phyloP scores from a whole-genome alignment of 1,140 invertebrate species.

The Drosophila kohkoa region DNA sequence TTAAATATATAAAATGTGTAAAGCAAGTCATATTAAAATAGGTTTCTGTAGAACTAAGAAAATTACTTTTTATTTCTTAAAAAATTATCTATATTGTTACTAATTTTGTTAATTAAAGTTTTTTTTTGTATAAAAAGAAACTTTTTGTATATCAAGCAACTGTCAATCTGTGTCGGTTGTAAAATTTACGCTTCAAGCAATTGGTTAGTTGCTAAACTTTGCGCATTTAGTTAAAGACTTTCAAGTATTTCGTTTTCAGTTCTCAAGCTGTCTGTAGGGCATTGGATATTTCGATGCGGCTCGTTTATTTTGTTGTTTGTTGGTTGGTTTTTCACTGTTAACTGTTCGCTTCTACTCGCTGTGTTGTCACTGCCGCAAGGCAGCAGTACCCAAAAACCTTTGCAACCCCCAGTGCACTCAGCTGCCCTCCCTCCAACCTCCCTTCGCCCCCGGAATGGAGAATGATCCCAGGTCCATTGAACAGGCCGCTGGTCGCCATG shows the following conservation, averaged over 20 bases:
- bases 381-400: conserved; percentile 24
- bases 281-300: conserved; percentile 15
- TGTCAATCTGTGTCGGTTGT: conserved; percentile 8
- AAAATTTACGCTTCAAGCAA: background rate
- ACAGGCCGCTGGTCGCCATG: conserved; percentile 45
- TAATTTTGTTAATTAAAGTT: background rate
- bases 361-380: conserved; percentile 25
- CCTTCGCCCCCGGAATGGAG: background rate
- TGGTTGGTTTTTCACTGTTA: conserved; percentile 5
- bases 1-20: too few relatives aligned
- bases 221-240: conserved; percentile 27
- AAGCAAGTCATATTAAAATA: too few relatives aligned
- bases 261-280: conserved; percentile 20
- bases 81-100: too few relatives aligned
- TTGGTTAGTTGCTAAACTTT: conserved; percentile 2
- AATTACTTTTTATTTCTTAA: too few relatives aligned
- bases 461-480: conserved; percentile 1
- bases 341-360: conserved; percentile 7
- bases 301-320: conserved; percentile 24
- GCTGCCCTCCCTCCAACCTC: background rate
- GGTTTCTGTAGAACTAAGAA: too few relatives aligned
- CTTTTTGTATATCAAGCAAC: background rate
- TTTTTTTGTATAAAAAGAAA: background rate
- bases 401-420: conserved; percentile 15
- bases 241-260: conserved; percentile 6